Base-by-base conservation (phyloP, 2,797 vertebrate genomes). In the Phyllotis vaccarum region DNA sequence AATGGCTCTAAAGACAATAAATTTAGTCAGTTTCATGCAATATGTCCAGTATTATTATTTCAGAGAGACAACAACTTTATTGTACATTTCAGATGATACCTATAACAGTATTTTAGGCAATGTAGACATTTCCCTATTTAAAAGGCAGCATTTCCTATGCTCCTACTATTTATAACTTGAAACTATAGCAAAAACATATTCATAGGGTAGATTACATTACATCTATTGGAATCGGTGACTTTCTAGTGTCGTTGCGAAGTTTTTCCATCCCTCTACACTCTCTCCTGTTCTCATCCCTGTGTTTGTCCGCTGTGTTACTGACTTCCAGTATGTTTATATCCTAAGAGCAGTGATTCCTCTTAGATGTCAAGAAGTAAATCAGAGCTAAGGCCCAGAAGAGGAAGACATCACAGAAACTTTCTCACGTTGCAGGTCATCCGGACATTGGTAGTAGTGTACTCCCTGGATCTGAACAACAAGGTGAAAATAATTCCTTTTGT, bases 11-110 rank as follows among this genome's bases (percentile, higher is more conserved):
- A 83, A 90, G 72, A 97, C 83, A 97, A 96, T 97, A 87, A 76
- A 96, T 93, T 98, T 96, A 97, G 97, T 94, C 95, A 95, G 27
- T 95, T 64, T 94, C 98, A 92, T 93, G 79, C 72, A 0, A 95
- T 83, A 90, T 94, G 88, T 87, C 62, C 58, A 95, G 74, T 72
- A 46, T 97, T 96, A 97, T 86, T 52, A 96, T 88, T 72, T 97
- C 40, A 85, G 93, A 94, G 95, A 95, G 79, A 29, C 37, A 64
- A 96, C 89, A 97, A 95, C 91, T 58, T 94, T 97, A 98, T 96
- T 58, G 81, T 34, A 2, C 1, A 40, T 96, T 97, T 97, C 37
- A 76, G n/a, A 24, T 95, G 85, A 87, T 97, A 95, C 90, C 79
- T 52, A 58, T 79, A 97, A 94, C 27, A 97, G 49, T 92, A 22